Evolutionary conservation across 2,888 invertebrate species (phyloP), one percentile per base, ranked within the genome.

Genomic region (Calliphora vomitoria): DNA sequence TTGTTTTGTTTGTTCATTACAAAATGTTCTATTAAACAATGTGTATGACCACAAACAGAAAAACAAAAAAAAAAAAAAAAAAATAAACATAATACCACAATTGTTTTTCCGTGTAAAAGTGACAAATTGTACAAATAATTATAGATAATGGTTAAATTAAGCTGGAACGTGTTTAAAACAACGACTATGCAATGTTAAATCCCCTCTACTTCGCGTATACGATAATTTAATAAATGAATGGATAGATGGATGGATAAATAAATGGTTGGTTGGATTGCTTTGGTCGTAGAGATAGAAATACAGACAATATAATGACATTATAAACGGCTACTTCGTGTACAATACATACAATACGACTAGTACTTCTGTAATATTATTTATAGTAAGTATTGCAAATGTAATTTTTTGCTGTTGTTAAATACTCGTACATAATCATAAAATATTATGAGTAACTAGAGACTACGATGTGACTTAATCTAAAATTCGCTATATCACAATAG

Each of bases 111-210:
- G 72, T 85, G 79, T 88, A 79, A 82, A 87, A 85, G 85, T 80
- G 85, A 84, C 86, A 88, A 88, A 76, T 84, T 83, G 66, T 80
- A 53, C 71, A 85, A 82, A 82, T 84, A 88, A 86, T 82, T 82
- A 69, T 41, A 79, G 82, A 53, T 82, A 86, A 84, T 86, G 84
- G 75, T 72, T 79, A 55, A 79, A 78, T 79, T 83, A 86, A 83
- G 71, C 55, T 84, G 58, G 38, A 78, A 84, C 80, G 85, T 85
- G 82, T 78, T 76, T 76, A 58, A 78, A 69, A 71, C 47, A 62
- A 55, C 60, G 50, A 62, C 69, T 47, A 44, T 31, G 62, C 13
- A 18, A 11, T 69, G n/a, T 66, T 58, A 41, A 64, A 72, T 53
- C 11, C 53, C 47, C 62, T 25, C 53, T n/a, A 58, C 58, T 47